phyloP scores from a whole-genome alignment of 2,113 vertebrate genomes.

The Engraulis encrasicolus region DNA sequence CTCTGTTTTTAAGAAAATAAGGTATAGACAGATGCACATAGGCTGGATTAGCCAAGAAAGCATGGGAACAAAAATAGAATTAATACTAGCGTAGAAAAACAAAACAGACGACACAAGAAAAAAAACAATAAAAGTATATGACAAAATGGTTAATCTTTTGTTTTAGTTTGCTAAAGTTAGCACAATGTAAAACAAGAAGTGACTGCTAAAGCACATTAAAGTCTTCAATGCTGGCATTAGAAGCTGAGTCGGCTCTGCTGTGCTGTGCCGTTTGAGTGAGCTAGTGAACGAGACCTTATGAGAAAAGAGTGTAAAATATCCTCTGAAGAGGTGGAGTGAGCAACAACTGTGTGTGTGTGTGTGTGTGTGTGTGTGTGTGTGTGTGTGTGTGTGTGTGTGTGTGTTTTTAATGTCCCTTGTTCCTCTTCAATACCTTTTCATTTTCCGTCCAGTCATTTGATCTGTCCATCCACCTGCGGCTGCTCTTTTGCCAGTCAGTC shows the following conservation, averaged over 20 bases:
- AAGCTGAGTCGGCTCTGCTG: not conserved
- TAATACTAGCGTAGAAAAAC: not conserved
- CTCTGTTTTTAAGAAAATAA: not conserved
- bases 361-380: too few relatives aligned
- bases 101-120: not conserved
- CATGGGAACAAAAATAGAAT: not conserved
- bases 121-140: not conserved
- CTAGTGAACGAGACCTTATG: not conserved
- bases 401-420: not conserved
- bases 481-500: too few relatives aligned
- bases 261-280: not conserved
- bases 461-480: not conserved
- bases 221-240: not conserved
- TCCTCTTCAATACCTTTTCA: not conserved
- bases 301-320: not conserved
- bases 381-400: too few relatives aligned
- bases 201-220: not conserved
- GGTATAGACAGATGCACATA: conserved; percentile 24
- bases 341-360: too few relatives aligned
- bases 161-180: not conserved
- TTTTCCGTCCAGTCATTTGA: not conserved
- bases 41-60: not conserved
- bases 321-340: not conserved
- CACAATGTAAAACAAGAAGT: not conserved
- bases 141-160: not conserved